Conservation (phyloP, 1,140 invertebrate species). For the Drosophila pandora region DNA sequence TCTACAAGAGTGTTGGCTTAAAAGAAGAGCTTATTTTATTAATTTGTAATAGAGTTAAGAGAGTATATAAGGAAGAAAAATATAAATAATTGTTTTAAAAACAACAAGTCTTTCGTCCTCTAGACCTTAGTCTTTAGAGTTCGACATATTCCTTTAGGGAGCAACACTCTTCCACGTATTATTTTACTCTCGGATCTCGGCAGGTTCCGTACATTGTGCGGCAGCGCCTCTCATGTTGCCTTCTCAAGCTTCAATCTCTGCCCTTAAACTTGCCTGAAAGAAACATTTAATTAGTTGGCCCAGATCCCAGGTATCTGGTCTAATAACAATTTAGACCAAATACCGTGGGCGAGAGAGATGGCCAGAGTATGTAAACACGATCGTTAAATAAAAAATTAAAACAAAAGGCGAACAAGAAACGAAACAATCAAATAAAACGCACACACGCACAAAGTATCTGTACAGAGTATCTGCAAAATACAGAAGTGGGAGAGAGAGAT, state of each 20-base stretch:
- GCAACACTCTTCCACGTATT: too few species aligned
- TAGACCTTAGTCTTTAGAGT: too few species aligned
- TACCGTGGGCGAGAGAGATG: slow-evolving; percentile 65
- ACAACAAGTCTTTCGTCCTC: too few species aligned
- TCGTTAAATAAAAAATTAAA: slow-evolving; percentile 62
- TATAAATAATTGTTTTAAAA: too few species aligned
- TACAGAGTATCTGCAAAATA: slow-evolving; percentile 4
- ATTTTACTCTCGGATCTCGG: too few species aligned
- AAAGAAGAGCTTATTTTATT: not conserved
- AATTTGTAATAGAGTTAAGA: not conserved
- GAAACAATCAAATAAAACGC: slow-evolving; percentile 64
- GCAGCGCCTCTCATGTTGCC: too few species aligned
- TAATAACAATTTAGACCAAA: slow-evolving; percentile 51
- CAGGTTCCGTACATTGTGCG: too few species aligned
- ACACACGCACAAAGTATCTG: slow-evolving; percentile 11
- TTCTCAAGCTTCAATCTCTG: too few species aligned
- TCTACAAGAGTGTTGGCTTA: not conserved
- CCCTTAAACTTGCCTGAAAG: not conserved
- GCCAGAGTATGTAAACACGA: slow-evolving; percentile 72
- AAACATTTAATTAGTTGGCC: slow-evolving; percentile 22
- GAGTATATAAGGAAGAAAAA: too few species aligned
- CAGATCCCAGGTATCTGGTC: slow-evolving; percentile 8
- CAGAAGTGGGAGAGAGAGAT: slow-evolving; percentile 23
- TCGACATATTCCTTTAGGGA: too few species aligned
- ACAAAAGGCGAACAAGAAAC: slow-evolving; percentile 56